Base-by-base conservation (phyloP, 2,888 invertebrate genomes). In the Stenchaetothrips biformis region DNA sequence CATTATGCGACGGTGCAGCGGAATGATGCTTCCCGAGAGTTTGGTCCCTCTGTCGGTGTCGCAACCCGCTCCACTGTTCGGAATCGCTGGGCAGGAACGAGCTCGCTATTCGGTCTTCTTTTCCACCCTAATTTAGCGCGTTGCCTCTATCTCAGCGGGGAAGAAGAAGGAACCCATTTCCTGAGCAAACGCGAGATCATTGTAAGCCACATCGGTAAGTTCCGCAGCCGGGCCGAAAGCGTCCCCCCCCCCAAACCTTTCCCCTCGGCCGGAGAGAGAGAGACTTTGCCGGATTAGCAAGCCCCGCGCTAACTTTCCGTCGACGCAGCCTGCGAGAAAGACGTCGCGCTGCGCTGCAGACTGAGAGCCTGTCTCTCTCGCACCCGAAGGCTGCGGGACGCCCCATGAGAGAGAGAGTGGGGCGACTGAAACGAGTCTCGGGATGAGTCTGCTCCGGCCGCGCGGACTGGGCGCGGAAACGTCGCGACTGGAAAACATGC, bases 141-240 rank as follows among this genome's bases (percentile, higher is more conserved):
- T n/a, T n/a, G n/a, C 37, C 37, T 37, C 37, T 37, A 37, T 37
- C 37, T 37, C 37, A 37, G 37, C 37, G 37, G 37, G 67, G 21
- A 67, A 67, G 67, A n/a, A 25, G 67, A 74, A 25, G 11, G 25
- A 74, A 25, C 67, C 67, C 25, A 74, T 74, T 74, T 74, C 67
- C 67, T 11, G 67, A 74, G 67, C 67, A 74, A 74, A 21, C 67
- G 25, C 67, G 67, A 74, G 67, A 74, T 74, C 25, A 74, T 74
- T 74, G 67, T 74, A 74, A 74, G 67, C 67, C 67, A 74, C 67
- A 74, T 25, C 67, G 21, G 67, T 67, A 74, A 74, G 67, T 74
- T 74, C 25, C 67, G 9, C 53, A 53, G 16, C 53, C 53, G 13
- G 9, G 53, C 53, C 37, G 37, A 37, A 37, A 37, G 37, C 4